Evolutionary conservation across 2,797 vertebrate genomes (phyloP).

Genomic region (Pelobates cultripes): DNA sequence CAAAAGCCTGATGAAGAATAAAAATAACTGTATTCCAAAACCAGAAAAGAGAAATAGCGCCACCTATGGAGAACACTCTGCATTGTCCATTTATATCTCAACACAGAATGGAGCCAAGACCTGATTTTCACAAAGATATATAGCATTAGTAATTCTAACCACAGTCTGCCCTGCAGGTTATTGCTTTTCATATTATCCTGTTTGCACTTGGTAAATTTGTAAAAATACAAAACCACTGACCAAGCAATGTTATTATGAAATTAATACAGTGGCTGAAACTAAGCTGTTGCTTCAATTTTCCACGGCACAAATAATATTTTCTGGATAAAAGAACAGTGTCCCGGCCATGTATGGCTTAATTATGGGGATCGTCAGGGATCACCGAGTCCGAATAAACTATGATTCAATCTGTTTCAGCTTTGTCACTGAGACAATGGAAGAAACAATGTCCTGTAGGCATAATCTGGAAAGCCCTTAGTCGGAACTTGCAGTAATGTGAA

Average conservation of each 20-base stretch:
- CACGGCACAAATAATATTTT: constrained; percentile 15
- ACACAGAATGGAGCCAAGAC: too few species aligned
- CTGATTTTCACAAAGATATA: too few species aligned
- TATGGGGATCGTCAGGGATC: constrained; percentile 16
- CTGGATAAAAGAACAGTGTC: constrained; percentile 2
- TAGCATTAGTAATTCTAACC: too few species aligned
- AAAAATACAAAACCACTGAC: not conserved
- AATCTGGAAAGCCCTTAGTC: not conserved
- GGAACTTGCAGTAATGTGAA: constrained; percentile 14
- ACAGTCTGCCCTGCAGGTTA: not conserved
- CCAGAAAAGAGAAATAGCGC: too few species aligned
- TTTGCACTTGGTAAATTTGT: not conserved
- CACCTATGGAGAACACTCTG: too few species aligned
- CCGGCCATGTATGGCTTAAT: not conserved
- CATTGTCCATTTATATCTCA: too few species aligned
- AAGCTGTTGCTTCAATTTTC: not conserved
- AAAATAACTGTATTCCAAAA: too few species aligned
- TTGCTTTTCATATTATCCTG: not conserved
- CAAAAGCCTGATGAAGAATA: too few species aligned
- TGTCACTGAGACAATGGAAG: constrained; percentile 7
- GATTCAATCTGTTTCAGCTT: constrained; percentile 18
- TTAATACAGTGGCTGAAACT: not conserved
- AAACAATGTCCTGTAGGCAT: not conserved
- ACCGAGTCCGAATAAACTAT: constrained; percentile 3
- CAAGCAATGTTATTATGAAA: not conserved